These are phyloP conservation scores for Apamea anceps DNA, from an alignment of 2,888 invertebrate species.

Conservation along the genomic window DNA sequence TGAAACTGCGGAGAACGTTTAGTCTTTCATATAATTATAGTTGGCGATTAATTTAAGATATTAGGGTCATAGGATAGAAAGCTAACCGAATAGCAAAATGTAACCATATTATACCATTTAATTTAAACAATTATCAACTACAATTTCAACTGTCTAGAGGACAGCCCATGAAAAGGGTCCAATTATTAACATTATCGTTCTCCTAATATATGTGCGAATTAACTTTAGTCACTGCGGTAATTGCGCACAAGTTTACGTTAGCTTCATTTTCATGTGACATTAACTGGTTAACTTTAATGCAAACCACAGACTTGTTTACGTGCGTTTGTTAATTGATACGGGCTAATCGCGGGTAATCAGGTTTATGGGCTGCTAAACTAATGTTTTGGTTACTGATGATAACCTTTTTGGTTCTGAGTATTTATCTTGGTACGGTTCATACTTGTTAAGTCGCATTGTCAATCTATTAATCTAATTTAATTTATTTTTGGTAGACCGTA, in stretches of 20 bases:
- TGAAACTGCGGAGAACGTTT: neutral
- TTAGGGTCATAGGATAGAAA: neutral
- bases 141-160: conserved; percentile 58
- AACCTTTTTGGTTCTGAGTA: conserved; percentile 11
- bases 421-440: conserved; percentile 6
- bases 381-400: conserved; percentile 36
- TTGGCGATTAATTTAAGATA: neutral
- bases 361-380: conserved; percentile 43
- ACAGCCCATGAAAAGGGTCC: conserved; percentile 71
- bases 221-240: conserved; percentile 59
- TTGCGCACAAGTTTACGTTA: conserved; percentile 52
- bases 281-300: conserved; percentile 53
- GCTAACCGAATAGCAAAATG: neutral
- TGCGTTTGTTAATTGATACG: conserved; percentile 61
- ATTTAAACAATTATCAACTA: conserved; percentile 61
- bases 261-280: conserved; percentile 62
- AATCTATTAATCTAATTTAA: neutral
- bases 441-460: neutral
- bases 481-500: neutral
- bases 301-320: conserved; percentile 59
- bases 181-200: conserved; percentile 68
- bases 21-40: conserved; percentile 1
- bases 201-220: conserved; percentile 65
- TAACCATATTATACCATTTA: conserved; percentile 27
- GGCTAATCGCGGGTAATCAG: conserved; percentile 45